Evolutionary conservation across 92 coral and sea anemone genomes (phyloP), one percentile per base, ranked within the genome.

Genomic region (Micromussa lordhowensis): DNA sequence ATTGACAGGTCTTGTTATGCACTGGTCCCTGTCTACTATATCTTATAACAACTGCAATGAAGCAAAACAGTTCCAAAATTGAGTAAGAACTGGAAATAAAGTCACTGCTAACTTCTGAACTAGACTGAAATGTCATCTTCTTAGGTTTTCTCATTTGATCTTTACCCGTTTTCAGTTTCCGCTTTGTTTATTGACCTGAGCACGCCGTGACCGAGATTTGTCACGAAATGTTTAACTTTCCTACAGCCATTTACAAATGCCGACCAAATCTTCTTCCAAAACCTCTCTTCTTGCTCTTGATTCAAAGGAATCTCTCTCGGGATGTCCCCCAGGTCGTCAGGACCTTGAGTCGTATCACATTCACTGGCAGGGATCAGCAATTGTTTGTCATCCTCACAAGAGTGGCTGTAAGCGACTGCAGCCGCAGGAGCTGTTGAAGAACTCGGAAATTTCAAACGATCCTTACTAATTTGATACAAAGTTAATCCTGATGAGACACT

Each of bases 281-380:
- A 40, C 49, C 8, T n/a, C 5, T 63, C 53, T 36, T 86, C 75
- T n/a, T 86, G 89, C 59, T 86, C 32, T 9, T 59, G 21, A 57
- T 77, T 85, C 58, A 75, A 32, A 75, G 88, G 88, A 34, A 85
- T 85, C 35, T 57, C 88, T 30, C 10, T 57, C 12, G 84, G 74
- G 34, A 59, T 80, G 22, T 58, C 30, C 54, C 21, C 84, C 7
- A 7, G 22, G 31, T 35, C 84, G 3, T 21, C 64, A 32, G 15
- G 69, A 22, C 30, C 18, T 71, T 71, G 76, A 3, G 14, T 32
- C 22, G 30, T 35, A 71, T 31, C 76, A 6, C 29, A 24, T 44
- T 71, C 76, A n/a, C n/a, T n/a, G n/a, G n/a, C n/a, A 8, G 12
- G 24, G 1, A 18, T 79, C 51, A 21, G 69, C 69, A 28, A 13